Conservation (phyloP, 2,113 vertebrate genomes). For the Stigmatopora argus region DNA sequence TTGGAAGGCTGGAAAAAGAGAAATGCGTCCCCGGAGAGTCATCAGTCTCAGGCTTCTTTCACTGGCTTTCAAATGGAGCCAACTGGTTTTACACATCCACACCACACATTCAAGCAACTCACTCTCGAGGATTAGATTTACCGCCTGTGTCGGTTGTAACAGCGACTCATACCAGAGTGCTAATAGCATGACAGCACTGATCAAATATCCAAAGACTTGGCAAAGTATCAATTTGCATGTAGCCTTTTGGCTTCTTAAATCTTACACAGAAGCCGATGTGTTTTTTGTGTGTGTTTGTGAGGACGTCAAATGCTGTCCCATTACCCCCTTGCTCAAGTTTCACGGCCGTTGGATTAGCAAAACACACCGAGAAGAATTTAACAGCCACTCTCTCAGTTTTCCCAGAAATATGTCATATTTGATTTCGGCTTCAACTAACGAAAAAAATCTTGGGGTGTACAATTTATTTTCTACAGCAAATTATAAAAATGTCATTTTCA, state of each 20-base stretch:
- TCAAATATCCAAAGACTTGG: constrained; percentile 42
- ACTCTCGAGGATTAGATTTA: constrained; percentile 32
- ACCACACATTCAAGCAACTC: constrained; percentile 19
- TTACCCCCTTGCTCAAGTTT: constrained; percentile 60
- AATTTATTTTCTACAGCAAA: too few species aligned
- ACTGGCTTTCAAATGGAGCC: constrained; percentile 41
- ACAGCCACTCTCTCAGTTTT: constrained; percentile 23
- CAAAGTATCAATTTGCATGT: constrained; percentile 49
- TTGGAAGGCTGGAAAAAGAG: constrained; percentile 47
- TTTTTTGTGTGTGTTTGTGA: constrained; percentile 30
- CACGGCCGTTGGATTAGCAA: constrained; percentile 59
- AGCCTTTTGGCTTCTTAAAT: constrained; percentile 34
- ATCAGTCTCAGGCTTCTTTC: constrained; percentile 57
- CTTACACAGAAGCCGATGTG: constrained; percentile 30
- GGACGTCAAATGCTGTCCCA: constrained; percentile 59
- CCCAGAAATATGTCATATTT: constrained; percentile 22
- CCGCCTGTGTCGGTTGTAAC: constrained; percentile 16
- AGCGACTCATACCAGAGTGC: constrained; percentile 37
- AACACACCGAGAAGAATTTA: constrained; percentile 44
- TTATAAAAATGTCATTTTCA: too few species aligned
- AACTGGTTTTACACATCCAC: constrained; percentile 47
- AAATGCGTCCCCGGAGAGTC: constrained; percentile 59
- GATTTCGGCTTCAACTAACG: too few species aligned
- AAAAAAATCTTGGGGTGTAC: too few species aligned
- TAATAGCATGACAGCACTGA: constrained; percentile 30